Base-by-base conservation (phyloP, 2,113 vertebrate genomes). In the Mastomys natalensis region DNA sequence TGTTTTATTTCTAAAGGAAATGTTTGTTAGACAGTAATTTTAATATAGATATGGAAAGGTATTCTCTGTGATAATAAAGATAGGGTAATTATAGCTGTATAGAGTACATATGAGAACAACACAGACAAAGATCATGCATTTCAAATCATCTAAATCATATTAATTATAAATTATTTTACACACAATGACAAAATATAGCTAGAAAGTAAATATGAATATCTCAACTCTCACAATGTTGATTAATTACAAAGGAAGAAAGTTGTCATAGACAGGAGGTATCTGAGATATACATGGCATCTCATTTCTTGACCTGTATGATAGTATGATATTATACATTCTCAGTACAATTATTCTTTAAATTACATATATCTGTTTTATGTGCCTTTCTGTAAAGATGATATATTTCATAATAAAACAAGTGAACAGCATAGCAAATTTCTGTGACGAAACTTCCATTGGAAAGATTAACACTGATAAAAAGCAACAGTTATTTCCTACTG, bases 381-480 rank as follows among this genome's bases (percentile, higher is more conserved):
- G 17, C 55, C 64, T 86, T 72, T 88, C 13, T 85, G 0, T 86
- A 74, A 77, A 21, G 29, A 53, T 80, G 13, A 70, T 58, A 24
- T 53, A 78, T 29, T 10, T 95, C 40, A 66, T 60, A 89, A 76
- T 64, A 68, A 96, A 90, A 96, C 48, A 96, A 97, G 93, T 94
- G 66, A 92, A 34, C 0, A 90, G 6, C 37, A 97, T 43, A 97
- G 26, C 34, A 97, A 97, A 95, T 84, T 94, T 95, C 40, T 97
- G 15, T 80, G 96, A 89, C 90, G 76, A 95, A 55, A 93, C 7
- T 85, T 68, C 73, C 31, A 89, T 95, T 98, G 96, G 70, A 97
- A 98, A 98, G 62, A 97, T 97, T 96, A 97, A 95, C 37, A 95
- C 15, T 85, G 91, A 93, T 90, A 93, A 74, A 93, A 98, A 98